Conservation (phyloP, 2,113 vertebrate genomes). For the Tachysurus vachellii region DNA sequence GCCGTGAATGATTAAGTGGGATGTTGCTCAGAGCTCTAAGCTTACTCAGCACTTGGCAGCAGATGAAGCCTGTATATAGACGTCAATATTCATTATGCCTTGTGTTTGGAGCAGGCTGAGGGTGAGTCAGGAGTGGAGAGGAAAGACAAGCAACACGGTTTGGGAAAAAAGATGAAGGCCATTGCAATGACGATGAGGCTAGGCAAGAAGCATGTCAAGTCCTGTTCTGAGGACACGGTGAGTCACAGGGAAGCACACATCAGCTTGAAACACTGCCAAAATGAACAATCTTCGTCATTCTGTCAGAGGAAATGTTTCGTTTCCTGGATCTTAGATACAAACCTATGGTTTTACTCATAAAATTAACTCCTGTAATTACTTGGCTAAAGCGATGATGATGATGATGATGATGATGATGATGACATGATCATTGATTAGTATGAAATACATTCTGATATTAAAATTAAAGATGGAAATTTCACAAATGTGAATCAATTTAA, state of each 20-base stretch:
- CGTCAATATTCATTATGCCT: slow-evolving; percentile 22
- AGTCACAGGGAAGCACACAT: slow-evolving; percentile 53
- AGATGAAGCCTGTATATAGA: background rate
- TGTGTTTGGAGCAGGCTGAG: slow-evolving; percentile 70
- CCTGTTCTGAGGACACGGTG: slow-evolving; percentile 85
- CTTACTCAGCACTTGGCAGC: slow-evolving; percentile 25
- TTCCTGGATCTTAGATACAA: background rate
- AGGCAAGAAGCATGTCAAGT: slow-evolving; percentile 87
- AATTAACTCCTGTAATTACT: background rate
- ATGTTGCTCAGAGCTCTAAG: background rate
- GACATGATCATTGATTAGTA: background rate
- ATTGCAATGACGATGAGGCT: slow-evolving; percentile 95
- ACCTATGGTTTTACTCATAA: background rate
- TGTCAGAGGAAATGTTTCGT: background rate
- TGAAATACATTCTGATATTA: background rate
- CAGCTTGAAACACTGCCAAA: background rate
- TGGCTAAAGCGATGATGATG: background rate
- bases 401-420: background rate
- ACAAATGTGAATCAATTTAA: background rate
- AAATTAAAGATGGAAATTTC: background rate
- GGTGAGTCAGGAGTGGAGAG: slow-evolving; percentile 69
- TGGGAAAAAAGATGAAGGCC: slow-evolving; percentile 92
- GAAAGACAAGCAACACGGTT: slow-evolving; percentile 78
- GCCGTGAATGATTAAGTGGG: slow-evolving; percentile 13
- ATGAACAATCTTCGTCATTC: background rate